Percentiles rank a stretch among this genome's conserved stretches.
phyloP scores from a whole-genome alignment of 2,113 vertebrate species.

The Megaleporinus macrocephalus region DNA sequence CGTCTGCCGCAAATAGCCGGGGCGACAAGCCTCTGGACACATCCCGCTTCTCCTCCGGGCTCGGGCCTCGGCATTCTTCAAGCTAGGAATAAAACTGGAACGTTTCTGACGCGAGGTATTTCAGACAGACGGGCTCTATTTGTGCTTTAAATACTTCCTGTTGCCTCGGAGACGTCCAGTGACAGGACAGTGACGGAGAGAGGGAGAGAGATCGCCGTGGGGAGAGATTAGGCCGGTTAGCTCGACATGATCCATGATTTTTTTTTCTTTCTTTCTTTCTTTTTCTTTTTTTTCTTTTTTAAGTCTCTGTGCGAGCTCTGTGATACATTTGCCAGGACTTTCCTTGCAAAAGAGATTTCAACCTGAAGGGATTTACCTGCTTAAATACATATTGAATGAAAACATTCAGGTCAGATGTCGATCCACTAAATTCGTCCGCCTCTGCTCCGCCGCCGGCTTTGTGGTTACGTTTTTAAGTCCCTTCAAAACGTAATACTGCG shows the following conservation, averaged over 20 bases:
- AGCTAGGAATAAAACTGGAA: slow-evolving; percentile 44
- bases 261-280: too few species aligned
- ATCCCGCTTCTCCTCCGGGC: neutral
- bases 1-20: slow-evolving; percentile 16
- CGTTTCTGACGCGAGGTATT: slow-evolving; percentile 43
- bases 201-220: slow-evolving; percentile 17
- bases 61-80: neutral
- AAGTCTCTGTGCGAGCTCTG: neutral
- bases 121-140: slow-evolving; percentile 50
- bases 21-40: neutral
- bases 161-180: neutral
- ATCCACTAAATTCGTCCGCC: neutral
- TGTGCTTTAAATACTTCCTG: slow-evolving; percentile 46
- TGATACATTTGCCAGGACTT: slow-evolving; percentile 22
- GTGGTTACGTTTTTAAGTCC: neutral
- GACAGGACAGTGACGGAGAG: slow-evolving; percentile 14
- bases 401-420: neutral
- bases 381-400: neutral
- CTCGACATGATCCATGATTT: slow-evolving; percentile 8
- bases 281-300: too few species aligned
- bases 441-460: neutral
- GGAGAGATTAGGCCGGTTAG: slow-evolving; percentile 10
- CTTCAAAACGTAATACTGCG: neutral
- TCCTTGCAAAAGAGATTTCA: neutral
- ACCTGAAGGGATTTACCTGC: slow-evolving; percentile 4